Evolutionary conservation across 1,140 invertebrate species (phyloP).

Genomic region (Pissodes strobi): DNA sequence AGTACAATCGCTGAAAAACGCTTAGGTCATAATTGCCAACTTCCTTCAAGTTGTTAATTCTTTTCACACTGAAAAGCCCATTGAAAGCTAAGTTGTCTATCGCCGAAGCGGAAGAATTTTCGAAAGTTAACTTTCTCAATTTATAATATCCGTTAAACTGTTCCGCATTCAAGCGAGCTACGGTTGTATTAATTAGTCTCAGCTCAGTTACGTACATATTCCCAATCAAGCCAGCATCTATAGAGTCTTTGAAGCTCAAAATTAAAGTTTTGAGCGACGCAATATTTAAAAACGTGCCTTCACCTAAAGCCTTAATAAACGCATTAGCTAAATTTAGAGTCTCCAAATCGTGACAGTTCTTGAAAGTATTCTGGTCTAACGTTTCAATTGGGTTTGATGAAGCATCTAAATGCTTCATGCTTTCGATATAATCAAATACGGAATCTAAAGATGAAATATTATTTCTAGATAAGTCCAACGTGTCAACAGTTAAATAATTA

Average conservation of each 20-base stretch:
- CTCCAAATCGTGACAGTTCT: constrained; percentile 4
- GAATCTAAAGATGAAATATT: constrained; percentile 1
- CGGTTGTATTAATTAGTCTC: constrained; percentile 3
- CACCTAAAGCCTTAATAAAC: neutral
- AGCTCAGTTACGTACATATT: constrained; percentile 2
- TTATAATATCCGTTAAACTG: constrained; percentile 15
- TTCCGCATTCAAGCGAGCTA: neutral
- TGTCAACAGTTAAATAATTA: neutral
- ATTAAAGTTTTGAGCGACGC: neutral
- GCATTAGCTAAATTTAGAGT: constrained; percentile 10
- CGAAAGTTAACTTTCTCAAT: constrained; percentile 6
- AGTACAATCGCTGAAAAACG: constrained; percentile 1
- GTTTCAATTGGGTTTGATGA: constrained; percentile 4
- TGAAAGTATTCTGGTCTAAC: neutral
- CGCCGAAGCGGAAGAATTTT: neutral
- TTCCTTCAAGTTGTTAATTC: neutral
- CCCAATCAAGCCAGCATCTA: neutral
- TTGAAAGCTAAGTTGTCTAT: constrained; percentile 7
- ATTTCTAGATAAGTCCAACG: constrained; percentile 16
- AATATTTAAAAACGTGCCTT: neutral
- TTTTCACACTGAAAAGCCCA: constrained; percentile 6
- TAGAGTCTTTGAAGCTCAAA: neutral
- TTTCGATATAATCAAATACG: neutral
- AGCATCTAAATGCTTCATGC: neutral
- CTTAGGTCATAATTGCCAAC: neutral